phyloP scores from a whole-genome alignment of 2,113 vertebrate genomes.

The Fulica atra region DNA sequence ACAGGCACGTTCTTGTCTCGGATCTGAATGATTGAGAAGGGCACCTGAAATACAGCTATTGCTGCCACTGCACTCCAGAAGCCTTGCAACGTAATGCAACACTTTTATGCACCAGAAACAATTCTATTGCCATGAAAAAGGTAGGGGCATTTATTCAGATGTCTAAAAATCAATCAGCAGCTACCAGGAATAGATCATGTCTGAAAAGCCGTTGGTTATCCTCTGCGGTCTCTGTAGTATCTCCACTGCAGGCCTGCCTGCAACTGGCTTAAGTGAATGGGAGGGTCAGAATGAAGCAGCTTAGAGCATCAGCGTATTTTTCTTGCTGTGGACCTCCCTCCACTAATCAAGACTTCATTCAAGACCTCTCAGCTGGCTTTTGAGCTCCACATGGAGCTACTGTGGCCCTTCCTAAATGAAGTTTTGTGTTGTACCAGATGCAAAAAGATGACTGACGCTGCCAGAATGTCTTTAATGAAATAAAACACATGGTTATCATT shows the following conservation, averaged over 20 bases:
- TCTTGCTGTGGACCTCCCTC: background rate
- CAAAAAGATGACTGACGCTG: background rate
- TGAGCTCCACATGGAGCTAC: background rate
- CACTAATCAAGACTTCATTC: background rate
- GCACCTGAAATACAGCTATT: background rate
- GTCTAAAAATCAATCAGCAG: background rate
- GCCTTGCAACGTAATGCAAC: background rate
- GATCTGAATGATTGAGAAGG: constrained; percentile 13
- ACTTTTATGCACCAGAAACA: background rate
- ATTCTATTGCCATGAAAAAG: background rate
- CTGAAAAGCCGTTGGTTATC: background rate
- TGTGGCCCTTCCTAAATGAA: background rate
- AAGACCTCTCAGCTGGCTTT: background rate
- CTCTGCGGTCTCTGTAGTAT: background rate
- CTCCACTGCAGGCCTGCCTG: background rate
- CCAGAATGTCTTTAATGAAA: background rate
- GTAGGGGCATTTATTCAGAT: background rate
- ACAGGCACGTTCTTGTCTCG: background rate
- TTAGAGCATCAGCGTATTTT: background rate
- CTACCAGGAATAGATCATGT: background rate
- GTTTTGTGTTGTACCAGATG: background rate
- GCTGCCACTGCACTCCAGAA: background rate
- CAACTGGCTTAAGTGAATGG: background rate
- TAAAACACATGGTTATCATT: background rate
- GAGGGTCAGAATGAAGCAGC: background rate